Base-by-base conservation (phyloP, 2,113 vertebrate genomes). In the Embiotoca jacksoni region DNA sequence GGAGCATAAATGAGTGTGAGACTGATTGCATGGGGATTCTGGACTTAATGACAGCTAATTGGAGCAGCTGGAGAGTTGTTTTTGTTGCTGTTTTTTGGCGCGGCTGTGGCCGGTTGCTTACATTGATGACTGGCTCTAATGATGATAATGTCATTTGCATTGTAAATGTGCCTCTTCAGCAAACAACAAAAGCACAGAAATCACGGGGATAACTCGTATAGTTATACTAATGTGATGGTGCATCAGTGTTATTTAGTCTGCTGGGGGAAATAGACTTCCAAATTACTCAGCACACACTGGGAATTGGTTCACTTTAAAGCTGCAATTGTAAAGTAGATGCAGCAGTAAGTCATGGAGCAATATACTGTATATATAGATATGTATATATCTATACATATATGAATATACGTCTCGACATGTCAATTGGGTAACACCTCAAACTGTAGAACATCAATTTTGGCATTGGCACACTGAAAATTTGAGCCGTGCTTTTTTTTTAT, bases 41-140 rank as follows among this genome's bases (percentile, higher is more conserved):
- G 85, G 84, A 87, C 86, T 86, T 93, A 92, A 92, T 92, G 81
- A 83, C 56, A 78, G 84, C 67, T 90, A 91, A 94, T 93, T 91
- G 91, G 83, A 82, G 61, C 87, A 60, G 86, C 76, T 14, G 8
- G 30, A 76, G 78, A 78, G 69, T 70, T 65, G 37, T 80, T 78
- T 76, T 46, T 69, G 68, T 63, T 69, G 57, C 32, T 77, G n/a
- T 15, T 16, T 36, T 66, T 59, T 54, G 63, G 58, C 52, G 14
- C 1, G 14, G 36, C 39, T 70, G 74, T 68, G 75, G 44, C 62
- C 7, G 10, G 55, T 85, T 72, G 47, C 73, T 91, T 69, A 23
- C 65, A 75, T 68, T 82, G 39, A 74, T 94, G 78, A 78, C 66
- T 87, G 81, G 49, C 44, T 63, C 65, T 80, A 23, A 67, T 64